Conservation (phyloP, 2,113 vertebrate genomes). For the Bubo bubo region DNA sequence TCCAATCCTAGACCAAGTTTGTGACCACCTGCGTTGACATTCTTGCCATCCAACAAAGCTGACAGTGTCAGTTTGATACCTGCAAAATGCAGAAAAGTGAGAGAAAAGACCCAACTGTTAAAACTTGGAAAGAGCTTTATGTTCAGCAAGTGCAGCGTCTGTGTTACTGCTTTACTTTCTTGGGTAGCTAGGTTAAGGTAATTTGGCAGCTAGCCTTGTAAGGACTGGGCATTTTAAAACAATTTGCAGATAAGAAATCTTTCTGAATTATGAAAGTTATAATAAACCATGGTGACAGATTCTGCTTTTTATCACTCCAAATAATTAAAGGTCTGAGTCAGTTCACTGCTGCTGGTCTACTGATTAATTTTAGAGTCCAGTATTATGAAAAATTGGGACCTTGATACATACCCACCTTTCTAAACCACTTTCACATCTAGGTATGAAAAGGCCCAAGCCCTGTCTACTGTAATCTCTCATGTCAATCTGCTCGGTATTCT, state of each 20-base stretch:
- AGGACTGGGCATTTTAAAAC: neutral
- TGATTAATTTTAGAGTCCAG: slow-evolving; percentile 1
- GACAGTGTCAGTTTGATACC: slow-evolving; percentile 95
- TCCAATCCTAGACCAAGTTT: slow-evolving; percentile 95
- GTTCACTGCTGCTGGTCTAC: neutral
- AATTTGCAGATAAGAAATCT: neutral
- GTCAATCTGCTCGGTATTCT: slow-evolving; percentile 2
- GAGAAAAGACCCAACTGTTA: neutral
- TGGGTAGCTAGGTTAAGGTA: neutral
- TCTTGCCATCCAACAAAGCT: slow-evolving; percentile 95
- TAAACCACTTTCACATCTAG: neutral
- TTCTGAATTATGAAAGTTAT: neutral
- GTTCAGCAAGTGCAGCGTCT: neutral
- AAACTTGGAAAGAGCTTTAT: neutral
- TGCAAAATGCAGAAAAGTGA: slow-evolving; percentile 15
- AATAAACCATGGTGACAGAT: neutral
- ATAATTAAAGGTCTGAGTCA: slow-evolving; percentile 8
- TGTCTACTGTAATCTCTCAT: neutral
- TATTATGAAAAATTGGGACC: neutral
- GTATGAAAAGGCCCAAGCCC: neutral
- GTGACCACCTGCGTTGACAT: slow-evolving; percentile 94
- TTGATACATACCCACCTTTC: neutral
- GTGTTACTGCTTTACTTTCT: neutral
- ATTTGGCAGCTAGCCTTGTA: neutral
- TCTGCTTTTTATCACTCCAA: neutral